phyloP scores from a whole-genome alignment of 2,888 invertebrate species.

The Macropis europaea region DNA sequence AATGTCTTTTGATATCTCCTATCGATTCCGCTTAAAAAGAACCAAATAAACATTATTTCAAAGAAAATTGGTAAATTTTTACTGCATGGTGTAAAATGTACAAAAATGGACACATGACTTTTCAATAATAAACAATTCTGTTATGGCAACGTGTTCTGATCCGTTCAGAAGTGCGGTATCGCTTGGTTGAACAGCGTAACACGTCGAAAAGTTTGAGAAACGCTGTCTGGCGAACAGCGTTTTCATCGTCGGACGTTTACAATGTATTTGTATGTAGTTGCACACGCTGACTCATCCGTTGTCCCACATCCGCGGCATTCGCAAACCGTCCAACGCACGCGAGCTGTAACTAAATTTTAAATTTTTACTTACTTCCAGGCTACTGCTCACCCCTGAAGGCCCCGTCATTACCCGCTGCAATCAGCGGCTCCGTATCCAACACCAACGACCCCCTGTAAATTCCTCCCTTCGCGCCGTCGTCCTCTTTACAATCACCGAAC shows the following conservation, averaged over 20 bases:
- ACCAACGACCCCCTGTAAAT: conserved; percentile 52
- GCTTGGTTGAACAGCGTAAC: neutral
- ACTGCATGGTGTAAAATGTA: no score
- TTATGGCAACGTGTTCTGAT: no score
- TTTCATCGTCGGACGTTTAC: conserved; percentile 10
- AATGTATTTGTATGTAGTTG: conserved; percentile 15
- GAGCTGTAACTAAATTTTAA: conserved; percentile 80
- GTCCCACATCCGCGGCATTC: conserved; percentile 70
- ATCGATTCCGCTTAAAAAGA: no score
- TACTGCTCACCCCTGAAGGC: conserved; percentile 78
- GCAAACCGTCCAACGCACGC: conserved; percentile 72
- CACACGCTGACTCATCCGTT: conserved; percentile 74
- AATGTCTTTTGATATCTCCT: no score
- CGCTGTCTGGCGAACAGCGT: conserved; percentile 1
- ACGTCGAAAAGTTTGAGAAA: conserved; percentile 29
- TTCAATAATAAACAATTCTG: no score
- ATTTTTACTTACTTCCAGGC: conserved; percentile 80
- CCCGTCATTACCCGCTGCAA: conserved; percentile 79
- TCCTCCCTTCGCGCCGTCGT: conserved; percentile 27
- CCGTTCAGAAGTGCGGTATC: neutral
- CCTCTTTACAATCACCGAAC: conserved; percentile 52
- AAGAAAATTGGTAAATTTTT: no score
- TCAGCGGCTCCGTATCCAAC: conserved; percentile 72
- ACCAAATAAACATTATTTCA: no score
- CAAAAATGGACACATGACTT: no score